phyloP scores from a whole-genome alignment of 1,140 invertebrate genomes.

The Bilobella aurantiaca region DNA sequence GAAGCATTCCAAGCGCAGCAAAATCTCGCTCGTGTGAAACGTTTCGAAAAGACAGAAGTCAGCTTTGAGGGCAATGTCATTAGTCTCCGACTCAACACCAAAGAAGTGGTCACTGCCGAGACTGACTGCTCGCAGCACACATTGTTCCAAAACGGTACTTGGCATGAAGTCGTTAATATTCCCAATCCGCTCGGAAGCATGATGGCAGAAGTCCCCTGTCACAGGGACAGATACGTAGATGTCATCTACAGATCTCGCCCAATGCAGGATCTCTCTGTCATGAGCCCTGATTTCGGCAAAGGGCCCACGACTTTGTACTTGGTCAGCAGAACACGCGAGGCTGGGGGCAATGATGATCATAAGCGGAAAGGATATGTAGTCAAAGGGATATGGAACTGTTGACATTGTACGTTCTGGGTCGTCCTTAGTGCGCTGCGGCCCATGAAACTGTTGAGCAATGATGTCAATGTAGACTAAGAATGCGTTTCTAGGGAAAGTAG shows the following conservation, averaged over 20 bases:
- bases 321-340: constrained; percentile 11
- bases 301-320: not conserved
- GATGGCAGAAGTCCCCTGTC: constrained; percentile 24
- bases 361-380: constrained; percentile 34
- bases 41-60: constrained; percentile 34
- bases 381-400: constrained; percentile 12
- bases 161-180: constrained; percentile 29
- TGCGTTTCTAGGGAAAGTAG: constrained; percentile 12
- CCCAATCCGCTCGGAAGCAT: constrained; percentile 27
- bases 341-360: constrained; percentile 25
- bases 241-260: constrained; percentile 27
- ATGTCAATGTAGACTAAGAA: constrained; percentile 33
- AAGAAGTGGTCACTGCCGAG: constrained; percentile 23
- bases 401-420: not conserved
- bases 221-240: constrained; percentile 30
- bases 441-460: constrained; percentile 17
- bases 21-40: constrained; percentile 25
- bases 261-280: not conserved
- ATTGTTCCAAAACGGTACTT: constrained; percentile 21
- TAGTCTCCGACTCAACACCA: constrained; percentile 21
- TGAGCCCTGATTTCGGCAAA: not conserved
- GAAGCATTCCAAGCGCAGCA: constrained; percentile 25
- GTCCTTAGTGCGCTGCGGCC: constrained; percentile 3
- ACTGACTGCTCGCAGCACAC: constrained; percentile 13
- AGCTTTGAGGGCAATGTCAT: constrained; percentile 25